phyloP scores from a whole-genome alignment of 1,140 invertebrate species.

The Calliphora vicina region DNA sequence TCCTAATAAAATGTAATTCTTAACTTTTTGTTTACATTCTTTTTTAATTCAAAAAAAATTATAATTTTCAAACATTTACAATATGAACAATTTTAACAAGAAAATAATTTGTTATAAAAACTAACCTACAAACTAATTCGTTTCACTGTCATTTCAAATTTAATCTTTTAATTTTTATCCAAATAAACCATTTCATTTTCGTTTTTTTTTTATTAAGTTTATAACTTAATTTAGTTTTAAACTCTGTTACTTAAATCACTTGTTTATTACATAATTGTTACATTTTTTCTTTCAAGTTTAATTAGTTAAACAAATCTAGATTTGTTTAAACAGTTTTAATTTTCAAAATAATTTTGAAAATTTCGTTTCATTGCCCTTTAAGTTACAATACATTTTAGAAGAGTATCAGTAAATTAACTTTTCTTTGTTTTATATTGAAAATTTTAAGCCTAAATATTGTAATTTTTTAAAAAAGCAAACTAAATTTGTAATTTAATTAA shows the following conservation, averaged over 20 bases:
- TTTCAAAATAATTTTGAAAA: no score
- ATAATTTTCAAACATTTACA: neutral
- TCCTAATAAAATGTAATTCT: neutral
- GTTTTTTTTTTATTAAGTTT: neutral
- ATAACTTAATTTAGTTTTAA: neutral
- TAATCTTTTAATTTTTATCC: neutral
- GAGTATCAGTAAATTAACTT: no score
- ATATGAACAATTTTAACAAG: neutral
- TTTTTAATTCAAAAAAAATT: neutral
- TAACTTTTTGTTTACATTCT: neutral
- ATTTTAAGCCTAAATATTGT: no score
- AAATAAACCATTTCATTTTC: no score
- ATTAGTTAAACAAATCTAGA: neutral
- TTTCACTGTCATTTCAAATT: neutral
- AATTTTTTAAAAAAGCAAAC: no score
- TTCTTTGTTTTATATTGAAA: no score
- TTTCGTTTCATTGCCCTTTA: no score
- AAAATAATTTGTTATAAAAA: neutral
- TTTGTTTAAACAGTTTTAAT: constrained; percentile 1
- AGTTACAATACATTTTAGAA: no score
- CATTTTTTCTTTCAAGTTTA: neutral
- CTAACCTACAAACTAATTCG: constrained; percentile 9
- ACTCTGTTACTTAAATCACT: constrained; percentile 3
- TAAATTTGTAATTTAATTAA: no score
- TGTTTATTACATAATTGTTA: neutral